A percentile compares a stretch with the other conserved stretches of the same genome.
Conservation (phyloP, 2,113 vertebrate species). For the Trogon surrucura region DNA sequence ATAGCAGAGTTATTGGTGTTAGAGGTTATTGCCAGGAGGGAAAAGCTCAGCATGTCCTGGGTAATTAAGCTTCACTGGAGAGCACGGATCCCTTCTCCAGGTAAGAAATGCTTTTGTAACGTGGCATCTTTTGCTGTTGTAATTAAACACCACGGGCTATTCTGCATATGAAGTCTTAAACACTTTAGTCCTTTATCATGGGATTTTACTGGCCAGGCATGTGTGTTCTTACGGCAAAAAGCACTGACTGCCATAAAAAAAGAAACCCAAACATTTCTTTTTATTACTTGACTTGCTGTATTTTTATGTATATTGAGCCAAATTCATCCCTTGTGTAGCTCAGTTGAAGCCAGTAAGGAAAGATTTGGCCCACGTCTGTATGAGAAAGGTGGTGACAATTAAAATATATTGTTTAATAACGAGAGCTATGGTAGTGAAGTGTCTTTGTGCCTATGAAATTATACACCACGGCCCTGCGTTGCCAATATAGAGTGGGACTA, state of each 20-base stretch:
- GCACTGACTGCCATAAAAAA: slow-evolving; percentile 54
- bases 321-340: slow-evolving; percentile 64
- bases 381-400: slow-evolving; percentile 70
- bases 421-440: slow-evolving; percentile 55
- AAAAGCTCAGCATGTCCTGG: slow-evolving; percentile 26
- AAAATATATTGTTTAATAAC: slow-evolving; percentile 73
- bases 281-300: slow-evolving; percentile 58
- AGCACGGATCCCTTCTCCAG: slow-evolving; percentile 60
- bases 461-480: slow-evolving; percentile 37
- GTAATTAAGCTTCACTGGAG: slow-evolving; percentile 55
- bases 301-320: slow-evolving; percentile 63
- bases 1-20: slow-evolving; percentile 51
- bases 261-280: slow-evolving; percentile 70
- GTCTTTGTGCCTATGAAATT: slow-evolving; percentile 67
- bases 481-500: slow-evolving; percentile 22
- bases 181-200: slow-evolving; percentile 53
- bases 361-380: slow-evolving; percentile 56
- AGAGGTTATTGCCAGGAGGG: slow-evolving; percentile 64
- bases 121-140: slow-evolving; percentile 51
- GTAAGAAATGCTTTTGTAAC: slow-evolving; percentile 58
- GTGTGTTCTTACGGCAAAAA: slow-evolving; percentile 38
- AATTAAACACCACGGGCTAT: slow-evolving; percentile 59
- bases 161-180: slow-evolving; percentile 63
- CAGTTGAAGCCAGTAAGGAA: slow-evolving; percentile 41
- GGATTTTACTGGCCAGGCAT: slow-evolving; percentile 66